Evolutionary conservation across 92 coral and sea anemone genomes (phyloP).

Genomic region (Heteractis magnifica): DNA sequence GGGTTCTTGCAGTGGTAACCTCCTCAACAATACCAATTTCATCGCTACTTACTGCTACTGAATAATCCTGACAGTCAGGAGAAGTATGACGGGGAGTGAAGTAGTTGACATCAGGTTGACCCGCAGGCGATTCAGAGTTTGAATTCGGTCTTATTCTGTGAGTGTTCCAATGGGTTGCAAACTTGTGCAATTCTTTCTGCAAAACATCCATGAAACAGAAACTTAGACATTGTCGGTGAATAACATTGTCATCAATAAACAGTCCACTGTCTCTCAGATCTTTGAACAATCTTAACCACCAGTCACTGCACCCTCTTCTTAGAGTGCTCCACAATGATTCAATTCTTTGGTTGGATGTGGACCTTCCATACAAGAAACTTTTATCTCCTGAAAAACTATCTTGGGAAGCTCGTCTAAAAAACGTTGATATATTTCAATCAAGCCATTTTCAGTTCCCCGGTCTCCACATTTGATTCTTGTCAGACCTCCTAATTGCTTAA

Average conservation of each 20-base stretch:
- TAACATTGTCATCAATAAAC: constrained; percentile 30
- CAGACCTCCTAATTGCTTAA: constrained; percentile 42
- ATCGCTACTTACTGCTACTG: constrained; percentile 53
- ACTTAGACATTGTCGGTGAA: constrained; percentile 36
- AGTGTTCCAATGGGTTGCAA: constrained; percentile 36
- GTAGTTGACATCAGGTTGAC: constrained; percentile 57
- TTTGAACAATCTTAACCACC: constrained; percentile 48
- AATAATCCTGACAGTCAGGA: constrained; percentile 34
- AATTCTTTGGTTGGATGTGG: constrained; percentile 44
- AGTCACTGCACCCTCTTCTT: constrained; percentile 33
- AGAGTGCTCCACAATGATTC: constrained; percentile 50
- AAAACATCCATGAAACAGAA: constrained; percentile 45
- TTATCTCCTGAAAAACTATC: constrained; percentile 37
- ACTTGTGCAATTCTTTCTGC: constrained; percentile 38
- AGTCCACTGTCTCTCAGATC: constrained; percentile 47
- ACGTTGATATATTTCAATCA: constrained; percentile 37
- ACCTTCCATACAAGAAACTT: constrained; percentile 43
- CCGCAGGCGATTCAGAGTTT: constrained; percentile 43
- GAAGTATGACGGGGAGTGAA: constrained; percentile 48
- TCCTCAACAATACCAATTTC: constrained; percentile 59
- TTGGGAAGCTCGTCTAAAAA: constrained; percentile 28
- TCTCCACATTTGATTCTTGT: constrained; percentile 40
- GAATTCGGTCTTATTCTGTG: constrained; percentile 42
- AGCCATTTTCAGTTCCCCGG: constrained; percentile 41
- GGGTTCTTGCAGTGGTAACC: constrained; percentile 40